Evolutionary conservation across 2,113 vertebrate species (phyloP).

Genomic region (Corythornis cristatus): DNA sequence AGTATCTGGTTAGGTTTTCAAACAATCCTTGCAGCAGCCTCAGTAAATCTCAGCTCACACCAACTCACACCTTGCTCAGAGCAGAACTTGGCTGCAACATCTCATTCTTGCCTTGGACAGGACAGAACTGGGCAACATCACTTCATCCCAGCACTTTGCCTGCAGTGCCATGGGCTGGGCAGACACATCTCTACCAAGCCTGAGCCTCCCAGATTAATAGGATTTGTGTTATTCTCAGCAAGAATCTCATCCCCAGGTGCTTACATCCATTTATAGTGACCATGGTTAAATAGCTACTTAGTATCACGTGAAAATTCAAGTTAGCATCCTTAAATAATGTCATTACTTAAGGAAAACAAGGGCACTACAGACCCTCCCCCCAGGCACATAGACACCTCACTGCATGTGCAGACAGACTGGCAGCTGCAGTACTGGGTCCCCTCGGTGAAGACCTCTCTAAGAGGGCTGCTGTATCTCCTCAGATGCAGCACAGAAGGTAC

Average conservation of each 20-base stretch:
- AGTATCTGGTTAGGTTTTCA: neutral
- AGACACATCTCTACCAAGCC: neutral
- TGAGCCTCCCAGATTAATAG: fast-evolving
- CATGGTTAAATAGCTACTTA: neutral
- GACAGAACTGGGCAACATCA: neutral
- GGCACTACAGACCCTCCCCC: fast-evolving
- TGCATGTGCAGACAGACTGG: fast-evolving
- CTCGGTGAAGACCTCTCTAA: neutral
- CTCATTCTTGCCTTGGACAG: fast-evolving
- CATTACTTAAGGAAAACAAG: neutral
- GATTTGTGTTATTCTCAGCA: neutral
- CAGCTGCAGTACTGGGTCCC: neutral
- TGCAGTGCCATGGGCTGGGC: fast-evolving
- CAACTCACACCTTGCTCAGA: fast-evolving
- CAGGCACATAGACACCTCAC: neutral
- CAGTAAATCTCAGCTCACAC: neutral
- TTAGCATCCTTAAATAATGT: neutral
- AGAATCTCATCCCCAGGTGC: fast-evolving
- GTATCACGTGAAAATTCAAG: neutral
- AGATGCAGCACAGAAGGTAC: neutral
- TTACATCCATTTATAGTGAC: neutral
- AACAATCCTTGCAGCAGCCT: neutral
- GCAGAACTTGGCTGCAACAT: fast-evolving
- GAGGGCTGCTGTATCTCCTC: neutral
- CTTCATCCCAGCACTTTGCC: fast-evolving